A percentile compares a stretch with the other conserved stretches of the same genome.
These are phyloP conservation scores for Arctia plantaginis DNA, from an alignment of 2,888 invertebrate species.

Conservation along the genomic window DNA sequence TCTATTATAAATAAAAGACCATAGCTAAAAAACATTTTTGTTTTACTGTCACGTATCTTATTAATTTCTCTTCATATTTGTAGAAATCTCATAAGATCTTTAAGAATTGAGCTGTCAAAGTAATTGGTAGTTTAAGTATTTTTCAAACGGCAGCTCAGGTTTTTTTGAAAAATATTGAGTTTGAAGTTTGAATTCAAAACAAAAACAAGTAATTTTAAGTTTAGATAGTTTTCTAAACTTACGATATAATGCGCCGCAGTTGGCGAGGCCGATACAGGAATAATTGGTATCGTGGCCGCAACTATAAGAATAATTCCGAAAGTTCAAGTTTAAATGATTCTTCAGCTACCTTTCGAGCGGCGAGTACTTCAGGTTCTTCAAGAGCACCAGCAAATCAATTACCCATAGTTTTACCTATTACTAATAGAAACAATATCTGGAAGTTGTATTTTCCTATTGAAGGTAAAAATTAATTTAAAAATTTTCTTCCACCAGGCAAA, in stretches of 20 bases:
- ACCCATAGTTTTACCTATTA: slow-evolving; percentile 70
- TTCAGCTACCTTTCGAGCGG: slow-evolving; percentile 55
- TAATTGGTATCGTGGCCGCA: slow-evolving; percentile 66
- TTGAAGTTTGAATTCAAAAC: slow-evolving; percentile 1
- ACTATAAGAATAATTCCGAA: slow-evolving; percentile 56
- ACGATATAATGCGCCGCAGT: slow-evolving; percentile 71
- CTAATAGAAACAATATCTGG: slow-evolving; percentile 88
- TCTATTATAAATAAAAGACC: too few relatives aligned
- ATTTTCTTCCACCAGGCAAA: neutral
- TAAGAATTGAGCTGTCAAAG: neutral
- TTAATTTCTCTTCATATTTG: too few relatives aligned
- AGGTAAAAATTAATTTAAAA: slow-evolving; percentile 70
- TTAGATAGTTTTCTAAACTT: neutral
- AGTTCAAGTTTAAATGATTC: slow-evolving; percentile 67
- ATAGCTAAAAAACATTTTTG: too few relatives aligned
- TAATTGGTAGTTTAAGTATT: neutral
- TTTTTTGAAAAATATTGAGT: neutral
- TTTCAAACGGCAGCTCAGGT: neutral
- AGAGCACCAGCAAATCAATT: slow-evolving; percentile 78
- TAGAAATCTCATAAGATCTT: too few relatives aligned
- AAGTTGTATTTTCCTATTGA: slow-evolving; percentile 92
- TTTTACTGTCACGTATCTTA: too few relatives aligned
- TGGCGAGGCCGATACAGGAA: slow-evolving; percentile 79
- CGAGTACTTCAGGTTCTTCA: slow-evolving; percentile 65
- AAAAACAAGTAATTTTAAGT: neutral